Conservation (phyloP, 2,888 invertebrate genomes). For the Lucinisca nassula region DNA sequence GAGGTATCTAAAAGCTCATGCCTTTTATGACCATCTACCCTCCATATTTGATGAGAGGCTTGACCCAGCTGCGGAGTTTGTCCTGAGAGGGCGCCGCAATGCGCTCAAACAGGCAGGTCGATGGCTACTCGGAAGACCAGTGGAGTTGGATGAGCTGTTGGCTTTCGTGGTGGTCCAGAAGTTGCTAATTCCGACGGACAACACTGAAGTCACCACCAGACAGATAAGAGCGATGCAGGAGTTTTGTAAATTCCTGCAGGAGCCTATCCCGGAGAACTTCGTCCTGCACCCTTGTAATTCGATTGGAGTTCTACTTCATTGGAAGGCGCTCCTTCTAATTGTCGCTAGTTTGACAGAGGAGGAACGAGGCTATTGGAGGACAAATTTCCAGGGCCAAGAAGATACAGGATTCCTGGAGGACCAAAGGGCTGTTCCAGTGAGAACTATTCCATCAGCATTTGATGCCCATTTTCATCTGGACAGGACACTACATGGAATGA, state of each 20-base stretch:
- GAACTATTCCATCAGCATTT: background rate
- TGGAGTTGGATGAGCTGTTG: background rate
- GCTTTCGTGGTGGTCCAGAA: constrained; percentile 1
- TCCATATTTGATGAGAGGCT: background rate
- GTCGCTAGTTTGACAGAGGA: background rate
- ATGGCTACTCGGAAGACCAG: background rate
- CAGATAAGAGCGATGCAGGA: background rate
- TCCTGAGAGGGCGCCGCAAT: background rate
- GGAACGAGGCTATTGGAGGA: constrained; percentile 8
- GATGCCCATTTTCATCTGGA: constrained; percentile 41
- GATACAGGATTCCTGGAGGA: background rate
- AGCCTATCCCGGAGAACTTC: background rate
- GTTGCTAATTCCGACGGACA: background rate
- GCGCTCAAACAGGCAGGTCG: background rate
- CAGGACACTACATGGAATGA: background rate
- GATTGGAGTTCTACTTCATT: constrained; percentile 27
- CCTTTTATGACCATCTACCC: background rate
- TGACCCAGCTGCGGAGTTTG: background rate
- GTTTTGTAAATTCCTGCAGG: background rate
- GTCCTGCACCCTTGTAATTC: constrained; percentile 11
- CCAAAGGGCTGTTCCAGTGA: no score
- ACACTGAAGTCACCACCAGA: constrained; percentile 9
- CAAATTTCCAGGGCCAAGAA: background rate
- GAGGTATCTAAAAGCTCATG: background rate
- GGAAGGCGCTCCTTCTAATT: constrained; percentile 16